Percentiles rank a stretch among this genome's conserved stretches.
phyloP scores from a whole-genome alignment of 2,113 vertebrate species.

The Tamias sibiricus region DNA sequence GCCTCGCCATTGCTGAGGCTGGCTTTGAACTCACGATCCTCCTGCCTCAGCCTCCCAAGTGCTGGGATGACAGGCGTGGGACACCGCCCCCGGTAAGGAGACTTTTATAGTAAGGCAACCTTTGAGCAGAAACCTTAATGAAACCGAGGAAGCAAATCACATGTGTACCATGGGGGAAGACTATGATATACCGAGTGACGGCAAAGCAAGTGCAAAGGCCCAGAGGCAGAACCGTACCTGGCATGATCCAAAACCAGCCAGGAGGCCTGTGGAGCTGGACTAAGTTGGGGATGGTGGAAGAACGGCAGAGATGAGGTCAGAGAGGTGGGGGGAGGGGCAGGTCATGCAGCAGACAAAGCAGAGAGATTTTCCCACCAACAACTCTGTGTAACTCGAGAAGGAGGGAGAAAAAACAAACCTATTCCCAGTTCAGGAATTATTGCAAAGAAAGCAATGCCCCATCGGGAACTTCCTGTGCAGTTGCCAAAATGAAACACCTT shows the following conservation, averaged over 20 bases:
- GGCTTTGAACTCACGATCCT: too few relatives aligned
- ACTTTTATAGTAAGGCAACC: background rate
- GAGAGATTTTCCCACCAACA: background rate
- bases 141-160: background rate
- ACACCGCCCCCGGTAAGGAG: too few relatives aligned
- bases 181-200: background rate
- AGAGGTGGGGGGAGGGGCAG: background rate
- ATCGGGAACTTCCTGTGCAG: background rate
- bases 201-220: background rate
- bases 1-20: too few relatives aligned
- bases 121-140: background rate
- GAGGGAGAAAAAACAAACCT: slow-evolving; percentile 8
- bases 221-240: background rate
- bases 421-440: background rate
- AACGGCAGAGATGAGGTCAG: background rate
- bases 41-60: too few relatives aligned
- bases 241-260: background rate
- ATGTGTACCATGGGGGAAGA: background rate
- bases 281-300: background rate
- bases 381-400: slow-evolving; percentile 15
- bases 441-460: slow-evolving; percentile 12
- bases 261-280: too few relatives aligned
- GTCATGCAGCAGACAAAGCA: background rate
- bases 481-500: slow-evolving; percentile 61
- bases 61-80: too few relatives aligned